Base-by-base conservation (phyloP, 2,888 invertebrate species). In the Cosmia trapezina region DNA sequence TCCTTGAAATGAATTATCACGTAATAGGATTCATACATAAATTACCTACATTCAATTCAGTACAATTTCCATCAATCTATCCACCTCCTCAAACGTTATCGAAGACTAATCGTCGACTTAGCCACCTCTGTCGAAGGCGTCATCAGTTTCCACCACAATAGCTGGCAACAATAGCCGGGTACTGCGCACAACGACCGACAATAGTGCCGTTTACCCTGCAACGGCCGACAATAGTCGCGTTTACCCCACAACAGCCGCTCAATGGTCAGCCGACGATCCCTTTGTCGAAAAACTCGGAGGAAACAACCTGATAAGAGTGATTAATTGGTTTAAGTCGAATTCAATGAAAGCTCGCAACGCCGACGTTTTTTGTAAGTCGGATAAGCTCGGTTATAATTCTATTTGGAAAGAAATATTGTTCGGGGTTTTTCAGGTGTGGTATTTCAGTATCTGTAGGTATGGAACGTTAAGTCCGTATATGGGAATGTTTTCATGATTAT, bases 311-410 rank as follows among this genome's bases (percentile, higher is more conserved):
- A 96, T 96, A 96, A 95, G 93, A 92, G 94, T 96, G 96, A 96
- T 96, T 96, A 96, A 96, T 96, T 94, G 96, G 92, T 92, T 93
- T 93, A 94, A 95, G 93, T 91, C 91, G 93, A 93, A 93, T 95
- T 96, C 96, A 96, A 95, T 96, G 94, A 93, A 94, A 93, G 91
- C 89, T 86, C 89, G 92, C 88, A 91, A 90, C 86, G 89, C 84
- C 78, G 86, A 86, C 87, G 88, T 91, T 91, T 92, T 91, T 92
- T 91, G 84, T 84, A 72, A 81, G 73, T 73, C 84, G 89, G 90
- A 90, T 93, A 92, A 93, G 89, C 89, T 74, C 78, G 73, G 85
- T 84, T 85, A 86, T 87, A 86, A 88, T 88, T 89, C 85, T 85
- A 80, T 87, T 89, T 86, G 51, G 65, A 79, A 83, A 80, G 76